These are phyloP conservation scores for Ranitomeya imitator DNA, from an alignment of 2,113 vertebrate genomes.

Conservation along the genomic window DNA sequence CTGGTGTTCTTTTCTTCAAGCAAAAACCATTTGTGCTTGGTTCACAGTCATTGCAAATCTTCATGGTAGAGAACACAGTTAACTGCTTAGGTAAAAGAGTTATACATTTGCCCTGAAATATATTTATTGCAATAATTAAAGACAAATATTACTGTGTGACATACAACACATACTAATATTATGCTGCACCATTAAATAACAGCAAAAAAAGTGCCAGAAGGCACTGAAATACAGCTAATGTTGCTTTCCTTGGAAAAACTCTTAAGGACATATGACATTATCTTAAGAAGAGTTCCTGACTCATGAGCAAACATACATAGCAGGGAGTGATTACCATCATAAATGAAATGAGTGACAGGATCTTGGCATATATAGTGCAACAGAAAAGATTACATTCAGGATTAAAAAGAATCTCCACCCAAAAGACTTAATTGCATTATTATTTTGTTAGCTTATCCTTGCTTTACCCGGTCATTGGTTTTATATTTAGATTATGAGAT, in stretches of 20 bases:
- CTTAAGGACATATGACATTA: background rate
- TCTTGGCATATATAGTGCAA: background rate
- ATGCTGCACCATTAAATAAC: background rate
- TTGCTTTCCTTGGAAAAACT: background rate
- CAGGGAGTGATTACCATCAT: background rate
- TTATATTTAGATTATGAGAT: background rate
- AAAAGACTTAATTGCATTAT: background rate
- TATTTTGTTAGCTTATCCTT: background rate
- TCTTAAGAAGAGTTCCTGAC: background rate
- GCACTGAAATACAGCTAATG: background rate
- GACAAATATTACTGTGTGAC: background rate
- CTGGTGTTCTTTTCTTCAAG: conserved; percentile 74
- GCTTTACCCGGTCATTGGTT: background rate
- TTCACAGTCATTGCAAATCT: conserved; percentile 52
- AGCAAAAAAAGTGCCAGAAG: background rate
- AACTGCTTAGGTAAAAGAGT: background rate
- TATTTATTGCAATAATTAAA: background rate
- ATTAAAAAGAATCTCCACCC: background rate
- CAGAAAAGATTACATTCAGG: background rate
- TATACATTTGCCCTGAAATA: background rate
- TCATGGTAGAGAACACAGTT: background rate
- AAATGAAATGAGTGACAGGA: background rate
- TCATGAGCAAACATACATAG: background rate
- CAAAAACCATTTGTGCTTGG: conserved; percentile 65
- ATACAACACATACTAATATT: background rate